These are phyloP conservation scores for Triplophysa siluroides DNA, from an alignment of 2,113 vertebrate species.

Conservation along the genomic window DNA sequence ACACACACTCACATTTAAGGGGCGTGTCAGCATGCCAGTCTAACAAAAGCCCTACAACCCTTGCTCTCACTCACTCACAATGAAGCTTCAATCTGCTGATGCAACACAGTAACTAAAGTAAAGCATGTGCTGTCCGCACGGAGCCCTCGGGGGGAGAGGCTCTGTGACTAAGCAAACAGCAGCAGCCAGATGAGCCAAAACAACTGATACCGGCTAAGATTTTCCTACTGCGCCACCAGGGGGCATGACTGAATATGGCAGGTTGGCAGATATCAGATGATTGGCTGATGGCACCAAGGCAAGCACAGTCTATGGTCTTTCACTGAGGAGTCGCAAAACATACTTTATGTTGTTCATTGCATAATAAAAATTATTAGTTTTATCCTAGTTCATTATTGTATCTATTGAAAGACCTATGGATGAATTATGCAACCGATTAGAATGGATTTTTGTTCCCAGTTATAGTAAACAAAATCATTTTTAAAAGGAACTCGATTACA, in stretches of 20 bases:
- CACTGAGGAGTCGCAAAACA: too few species aligned
- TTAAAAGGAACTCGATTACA: too few species aligned
- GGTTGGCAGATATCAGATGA: background rate
- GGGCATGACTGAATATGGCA: constrained; percentile 38
- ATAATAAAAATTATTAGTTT: too few species aligned
- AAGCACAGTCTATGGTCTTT: background rate
- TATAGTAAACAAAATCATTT: too few species aligned
- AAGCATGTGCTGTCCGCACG: background rate
- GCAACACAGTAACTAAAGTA: background rate
- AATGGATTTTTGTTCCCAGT: too few species aligned
- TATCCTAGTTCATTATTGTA: background rate
- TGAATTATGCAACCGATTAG: too few species aligned
- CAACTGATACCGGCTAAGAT: background rate
- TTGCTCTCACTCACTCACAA: background rate
- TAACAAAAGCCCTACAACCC: background rate
- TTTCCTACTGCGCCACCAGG: constrained; percentile 44
- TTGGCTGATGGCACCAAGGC: background rate
- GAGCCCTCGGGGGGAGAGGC: background rate
- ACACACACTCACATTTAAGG: background rate
- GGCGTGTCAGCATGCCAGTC: background rate
- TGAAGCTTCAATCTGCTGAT: constrained; percentile 24
- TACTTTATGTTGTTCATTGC: too few species aligned
- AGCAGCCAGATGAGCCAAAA: background rate
- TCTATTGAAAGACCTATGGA: too few species aligned
- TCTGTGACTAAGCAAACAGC: constrained; percentile 28